Evolutionary conservation across 2,797 vertebrate genomes (phyloP).

Genomic region (Nannoperca australis): DNA sequence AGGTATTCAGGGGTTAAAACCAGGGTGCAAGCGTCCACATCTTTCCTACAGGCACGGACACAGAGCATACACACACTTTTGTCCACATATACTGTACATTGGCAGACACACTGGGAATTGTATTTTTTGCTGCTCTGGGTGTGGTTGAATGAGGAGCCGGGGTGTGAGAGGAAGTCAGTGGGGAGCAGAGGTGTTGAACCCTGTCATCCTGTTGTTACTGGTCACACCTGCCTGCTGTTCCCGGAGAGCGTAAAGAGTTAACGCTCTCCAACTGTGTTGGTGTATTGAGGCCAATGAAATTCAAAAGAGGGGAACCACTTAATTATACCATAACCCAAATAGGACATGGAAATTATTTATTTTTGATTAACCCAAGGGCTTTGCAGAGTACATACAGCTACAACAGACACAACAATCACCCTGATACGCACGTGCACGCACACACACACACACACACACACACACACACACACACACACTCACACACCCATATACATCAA

Average conservation of each 20-base stretch:
- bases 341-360: conserved; percentile 31
- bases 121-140: conserved; percentile 59
- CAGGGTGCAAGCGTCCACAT: conserved; percentile 26
- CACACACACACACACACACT: conserved; percentile 36
- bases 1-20: conserved; percentile 65
- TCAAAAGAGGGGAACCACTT: conserved; percentile 42
- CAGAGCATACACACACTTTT: not conserved
- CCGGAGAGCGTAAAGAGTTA: conserved; percentile 56
- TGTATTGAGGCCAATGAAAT: conserved; percentile 42
- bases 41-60: conserved; percentile 19
- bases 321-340: conserved; percentile 46
- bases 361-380: conserved; percentile 27
- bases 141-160: conserved; percentile 57
- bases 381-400: conserved; percentile 15
- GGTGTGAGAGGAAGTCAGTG: conserved; percentile 82
- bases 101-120: conserved; percentile 32
- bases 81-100: not conserved
- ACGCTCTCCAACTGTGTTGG: conserved; percentile 55
- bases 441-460: conserved; percentile 28
- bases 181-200: conserved; percentile 80
- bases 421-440: conserved; percentile 14
- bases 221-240: conserved; percentile 84
- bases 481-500: conserved; percentile 42
- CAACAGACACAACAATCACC: conserved; percentile 34
- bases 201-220: conserved; percentile 84